Evolutionary conservation across 1,140 invertebrate species (phyloP).

Genomic region (Cotesia chilonis): DNA sequence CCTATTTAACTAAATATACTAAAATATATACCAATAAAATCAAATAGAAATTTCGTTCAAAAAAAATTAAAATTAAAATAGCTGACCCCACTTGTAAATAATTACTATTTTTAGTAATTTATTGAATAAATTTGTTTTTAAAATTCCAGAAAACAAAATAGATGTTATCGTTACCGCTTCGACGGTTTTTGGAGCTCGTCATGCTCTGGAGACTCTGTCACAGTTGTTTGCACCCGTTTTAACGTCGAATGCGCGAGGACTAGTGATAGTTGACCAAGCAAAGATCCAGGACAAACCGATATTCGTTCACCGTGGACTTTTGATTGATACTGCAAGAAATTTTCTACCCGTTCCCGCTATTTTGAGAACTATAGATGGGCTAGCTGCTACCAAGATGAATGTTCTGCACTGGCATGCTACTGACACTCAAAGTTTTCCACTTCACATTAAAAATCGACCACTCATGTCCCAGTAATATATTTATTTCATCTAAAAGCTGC

Average conservation of each 20-base stretch:
- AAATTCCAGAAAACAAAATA: constrained; percentile 58
- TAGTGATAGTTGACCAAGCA: constrained; percentile 56
- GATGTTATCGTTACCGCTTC: constrained; percentile 70
- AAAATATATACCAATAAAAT: too few species aligned
- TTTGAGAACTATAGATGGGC: constrained; percentile 77
- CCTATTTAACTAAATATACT: too few species aligned
- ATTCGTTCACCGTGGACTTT: constrained; percentile 72
- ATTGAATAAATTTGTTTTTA: constrained; percentile 22
- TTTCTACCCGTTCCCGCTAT: constrained; percentile 76
- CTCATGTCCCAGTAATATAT: constrained; percentile 67
- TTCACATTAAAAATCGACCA: constrained; percentile 74
- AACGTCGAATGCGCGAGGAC: constrained; percentile 27
- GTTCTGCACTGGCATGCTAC: constrained; percentile 88
- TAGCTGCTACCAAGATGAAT: constrained; percentile 84
- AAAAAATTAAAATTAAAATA: too few species aligned
- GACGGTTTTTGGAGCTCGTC: constrained; percentile 79
- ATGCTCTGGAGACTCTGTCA: constrained; percentile 79
- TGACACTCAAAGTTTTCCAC: constrained; percentile 85
- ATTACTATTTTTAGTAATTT: not conserved
- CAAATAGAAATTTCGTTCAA: too few species aligned
- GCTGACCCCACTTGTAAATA: too few species aligned
- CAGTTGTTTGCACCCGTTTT: constrained; percentile 70
- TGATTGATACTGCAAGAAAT: constrained; percentile 81
- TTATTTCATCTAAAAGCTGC: too few species aligned
- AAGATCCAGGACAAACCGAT: constrained; percentile 56